Evolutionary conservation across 2,113 vertebrate genomes (phyloP).

Genomic region (Scomber scombrus): DNA sequence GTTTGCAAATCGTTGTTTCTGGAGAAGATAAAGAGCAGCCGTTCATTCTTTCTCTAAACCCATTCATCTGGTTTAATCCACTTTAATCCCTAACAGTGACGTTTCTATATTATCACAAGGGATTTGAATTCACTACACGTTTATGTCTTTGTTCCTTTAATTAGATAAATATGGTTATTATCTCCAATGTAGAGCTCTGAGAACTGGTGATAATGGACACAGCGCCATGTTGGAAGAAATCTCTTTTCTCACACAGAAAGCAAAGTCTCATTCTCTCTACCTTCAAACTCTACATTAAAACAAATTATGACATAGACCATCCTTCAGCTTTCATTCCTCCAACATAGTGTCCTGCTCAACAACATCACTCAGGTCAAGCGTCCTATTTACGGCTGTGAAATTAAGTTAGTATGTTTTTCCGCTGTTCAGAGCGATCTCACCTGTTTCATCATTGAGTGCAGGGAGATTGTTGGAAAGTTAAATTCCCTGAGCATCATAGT

Average conservation of each 20-base stretch:
- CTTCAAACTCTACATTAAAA: neutral
- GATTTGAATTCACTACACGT: neutral
- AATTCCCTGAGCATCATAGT: slow-evolving; percentile 95
- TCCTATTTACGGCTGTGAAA: neutral
- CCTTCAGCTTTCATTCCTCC: neutral
- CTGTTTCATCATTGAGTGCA: slow-evolving; percentile 99
- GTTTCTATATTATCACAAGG: neutral
- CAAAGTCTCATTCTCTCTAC: neutral
- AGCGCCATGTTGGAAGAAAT: neutral
- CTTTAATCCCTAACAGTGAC: slow-evolving; percentile 16
- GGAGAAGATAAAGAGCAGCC: slow-evolving; percentile 9
- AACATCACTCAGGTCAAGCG: too few relatives aligned
- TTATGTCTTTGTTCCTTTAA: slow-evolving; percentile 3
- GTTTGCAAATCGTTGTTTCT: slow-evolving; percentile 94
- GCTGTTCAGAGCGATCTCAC: slow-evolving; percentile 68
- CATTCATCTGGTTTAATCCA: slow-evolving; percentile 26
- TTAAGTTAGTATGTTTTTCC: neutral
- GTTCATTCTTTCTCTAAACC: neutral
- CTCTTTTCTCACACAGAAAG: neutral
- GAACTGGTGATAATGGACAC: slow-evolving; percentile 1
- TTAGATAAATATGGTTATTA: neutral
- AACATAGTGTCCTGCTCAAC: too few relatives aligned
- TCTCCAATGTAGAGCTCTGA: neutral
- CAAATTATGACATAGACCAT: neutral
- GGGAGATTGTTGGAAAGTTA: slow-evolving; percentile 89